Conservation (phyloP, 2,113 vertebrate genomes). For the Phycodurus eques region DNA sequence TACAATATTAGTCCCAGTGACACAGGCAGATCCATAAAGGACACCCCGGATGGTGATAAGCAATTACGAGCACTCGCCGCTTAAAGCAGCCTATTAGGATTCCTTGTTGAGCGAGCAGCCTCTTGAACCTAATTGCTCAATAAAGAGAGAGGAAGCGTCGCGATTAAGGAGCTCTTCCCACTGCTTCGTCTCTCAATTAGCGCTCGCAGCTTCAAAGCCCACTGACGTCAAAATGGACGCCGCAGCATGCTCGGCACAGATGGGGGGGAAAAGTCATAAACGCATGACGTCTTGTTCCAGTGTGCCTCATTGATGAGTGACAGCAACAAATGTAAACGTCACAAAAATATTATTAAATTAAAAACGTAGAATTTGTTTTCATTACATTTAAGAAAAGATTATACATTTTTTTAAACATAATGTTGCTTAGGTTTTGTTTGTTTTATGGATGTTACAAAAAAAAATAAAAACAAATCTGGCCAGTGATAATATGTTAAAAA, state of each 20-base stretch:
- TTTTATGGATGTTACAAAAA: too few species aligned
- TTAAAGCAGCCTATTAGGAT: constrained; percentile 81
- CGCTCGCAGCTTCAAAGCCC: constrained; percentile 53
- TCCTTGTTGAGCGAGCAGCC: constrained; percentile 86
- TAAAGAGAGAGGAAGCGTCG: constrained; percentile 91
- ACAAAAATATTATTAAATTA: not conserved
- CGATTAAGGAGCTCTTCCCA: constrained; percentile 89
- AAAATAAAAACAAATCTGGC: not conserved
- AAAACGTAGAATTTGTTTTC: too few species aligned
- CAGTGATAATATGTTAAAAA: too few species aligned
- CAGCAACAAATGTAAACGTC: not conserved
- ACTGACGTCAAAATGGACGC: constrained; percentile 68
- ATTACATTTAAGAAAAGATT: too few species aligned
- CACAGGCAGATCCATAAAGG: constrained; percentile 50
- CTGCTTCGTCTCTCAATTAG: constrained; percentile 82
- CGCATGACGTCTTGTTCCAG: not conserved
- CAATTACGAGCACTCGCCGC: not conserved
- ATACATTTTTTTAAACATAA: too few species aligned
- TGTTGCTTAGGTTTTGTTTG: too few species aligned
- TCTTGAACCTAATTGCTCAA: constrained; percentile 95
- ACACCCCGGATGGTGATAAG: not conserved
- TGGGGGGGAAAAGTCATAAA: not conserved
- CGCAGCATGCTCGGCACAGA: constrained; percentile 71
- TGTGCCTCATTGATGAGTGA: not conserved
- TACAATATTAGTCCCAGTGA: constrained; percentile 42